Percentiles rank a stretch among this genome's conserved stretches.
Evolutionary conservation across 2,113 vertebrate genomes (phyloP).

Genomic region (Ictidomys tridecemlineatus): DNA sequence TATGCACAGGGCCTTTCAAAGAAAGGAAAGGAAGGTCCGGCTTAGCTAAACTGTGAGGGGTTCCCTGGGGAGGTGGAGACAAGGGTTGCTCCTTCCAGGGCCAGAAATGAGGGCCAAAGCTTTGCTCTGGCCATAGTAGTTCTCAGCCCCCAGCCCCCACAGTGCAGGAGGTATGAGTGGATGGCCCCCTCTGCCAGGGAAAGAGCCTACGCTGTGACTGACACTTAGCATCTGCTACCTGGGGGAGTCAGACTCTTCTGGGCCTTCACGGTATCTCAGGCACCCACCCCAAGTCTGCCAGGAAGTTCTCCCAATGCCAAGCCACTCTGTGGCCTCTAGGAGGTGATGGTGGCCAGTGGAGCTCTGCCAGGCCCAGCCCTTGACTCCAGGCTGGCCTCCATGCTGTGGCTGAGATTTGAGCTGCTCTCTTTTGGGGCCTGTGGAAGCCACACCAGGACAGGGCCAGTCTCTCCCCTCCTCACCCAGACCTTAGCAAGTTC

Average conservation of each 20-base stretch:
- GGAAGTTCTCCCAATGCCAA: accelerated
- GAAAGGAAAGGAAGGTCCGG: background rate
- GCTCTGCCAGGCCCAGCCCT: background rate
- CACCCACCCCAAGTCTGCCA: background rate
- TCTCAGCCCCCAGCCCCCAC: background rate
- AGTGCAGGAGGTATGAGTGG: no score
- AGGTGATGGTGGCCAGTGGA: accelerated
- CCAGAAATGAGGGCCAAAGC: background rate
- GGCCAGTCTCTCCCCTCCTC: background rate
- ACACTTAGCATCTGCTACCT: background rate
- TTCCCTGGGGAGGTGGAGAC: background rate
- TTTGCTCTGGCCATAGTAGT: accelerated
- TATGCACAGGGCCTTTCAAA: background rate
- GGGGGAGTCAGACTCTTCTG: background rate
- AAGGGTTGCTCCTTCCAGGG: no score
- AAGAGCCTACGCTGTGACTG: no score
- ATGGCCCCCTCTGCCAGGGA: background rate
- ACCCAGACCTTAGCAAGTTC: accelerated
- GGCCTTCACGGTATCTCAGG: background rate
- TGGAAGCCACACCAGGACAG: accelerated
- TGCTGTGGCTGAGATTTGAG: accelerated
- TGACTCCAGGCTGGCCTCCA: background rate
- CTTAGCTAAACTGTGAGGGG: background rate
- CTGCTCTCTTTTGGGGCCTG: accelerated
- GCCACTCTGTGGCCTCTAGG: background rate